Percentiles rank a stretch among this genome's conserved stretches.
Evolutionary conservation across 2,888 invertebrate genomes (phyloP).

Genomic region (Troilus luridus): DNA sequence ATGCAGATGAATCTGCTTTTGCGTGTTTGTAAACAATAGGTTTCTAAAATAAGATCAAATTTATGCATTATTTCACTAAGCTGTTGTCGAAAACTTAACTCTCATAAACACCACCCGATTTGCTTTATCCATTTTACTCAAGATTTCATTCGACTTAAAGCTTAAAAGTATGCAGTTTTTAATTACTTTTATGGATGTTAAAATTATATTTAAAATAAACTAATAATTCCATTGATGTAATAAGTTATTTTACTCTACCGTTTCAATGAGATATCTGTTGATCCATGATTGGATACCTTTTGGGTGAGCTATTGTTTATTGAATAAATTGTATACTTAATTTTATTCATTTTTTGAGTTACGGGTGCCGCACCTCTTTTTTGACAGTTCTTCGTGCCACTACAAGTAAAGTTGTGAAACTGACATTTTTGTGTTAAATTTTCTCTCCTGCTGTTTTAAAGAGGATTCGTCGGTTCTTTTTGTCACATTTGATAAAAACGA

Average conservation of each 20-base stretch:
- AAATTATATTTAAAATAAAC: not conserved
- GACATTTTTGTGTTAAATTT: not conserved
- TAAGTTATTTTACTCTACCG: not conserved
- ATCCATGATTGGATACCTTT: not conserved
- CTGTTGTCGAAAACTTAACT: not conserved
- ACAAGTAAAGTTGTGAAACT: not conserved
- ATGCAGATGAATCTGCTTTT: not conserved
- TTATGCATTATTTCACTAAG: not conserved
- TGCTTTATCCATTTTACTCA: constrained; percentile 10
- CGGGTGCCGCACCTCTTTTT: not conserved
- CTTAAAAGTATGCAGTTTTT: not conserved
- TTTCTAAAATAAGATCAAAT: not conserved
- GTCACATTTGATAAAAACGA: not conserved
- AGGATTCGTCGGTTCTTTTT: not conserved
- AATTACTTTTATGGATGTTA: not conserved
- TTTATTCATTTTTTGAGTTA: not conserved
- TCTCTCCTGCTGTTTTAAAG: not conserved
- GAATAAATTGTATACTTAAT: not conserved
- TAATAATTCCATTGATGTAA: not conserved
- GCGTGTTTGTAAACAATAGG: constrained; percentile 21
- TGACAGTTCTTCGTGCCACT: not conserved
- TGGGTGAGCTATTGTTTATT: not conserved
- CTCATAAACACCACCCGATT: not conserved
- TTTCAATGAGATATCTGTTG: not conserved
- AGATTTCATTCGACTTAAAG: not conserved